These are phyloP conservation scores for Porphyrio hochstetteri DNA, from an alignment of 2,113 vertebrate species.

Conservation along the genomic window DNA sequence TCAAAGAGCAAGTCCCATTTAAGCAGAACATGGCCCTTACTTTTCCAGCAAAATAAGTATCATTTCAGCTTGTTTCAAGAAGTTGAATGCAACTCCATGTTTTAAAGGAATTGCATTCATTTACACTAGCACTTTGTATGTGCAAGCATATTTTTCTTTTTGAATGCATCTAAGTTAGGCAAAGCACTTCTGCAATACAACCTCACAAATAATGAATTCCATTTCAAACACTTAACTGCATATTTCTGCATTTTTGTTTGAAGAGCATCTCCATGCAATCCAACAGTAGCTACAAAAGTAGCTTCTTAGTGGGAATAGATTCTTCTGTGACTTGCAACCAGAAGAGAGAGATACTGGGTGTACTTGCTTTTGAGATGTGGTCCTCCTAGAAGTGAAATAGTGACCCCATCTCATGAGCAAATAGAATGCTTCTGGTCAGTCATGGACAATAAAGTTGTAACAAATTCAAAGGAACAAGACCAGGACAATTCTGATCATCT, in stretches of 20 bases:
- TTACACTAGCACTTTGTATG: neutral
- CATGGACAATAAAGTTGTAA: rapidly evolving
- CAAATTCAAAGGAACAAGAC: neutral
- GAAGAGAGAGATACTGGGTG: neutral
- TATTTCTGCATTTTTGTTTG: neutral
- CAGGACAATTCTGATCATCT: neutral
- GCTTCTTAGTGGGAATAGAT: neutral
- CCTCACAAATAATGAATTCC: neutral
- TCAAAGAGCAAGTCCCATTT: neutral
- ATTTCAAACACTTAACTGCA: neutral
- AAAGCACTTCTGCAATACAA: neutral
- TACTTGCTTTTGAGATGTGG: neutral
- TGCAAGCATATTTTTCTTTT: neutral
- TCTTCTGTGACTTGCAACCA: neutral
- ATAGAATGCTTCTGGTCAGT: neutral
- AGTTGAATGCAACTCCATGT: neutral
- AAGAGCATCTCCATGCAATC: neutral
- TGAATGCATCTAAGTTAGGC: neutral
- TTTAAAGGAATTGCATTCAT: neutral
- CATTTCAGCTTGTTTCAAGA: neutral
- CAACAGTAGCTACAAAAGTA: neutral
- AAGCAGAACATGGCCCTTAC: neutral
- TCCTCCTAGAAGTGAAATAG: neutral
- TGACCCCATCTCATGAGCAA: neutral
- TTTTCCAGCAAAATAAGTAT: neutral